Base-by-base conservation (phyloP, 2,113 vertebrate species). In the Gila orcuttii region DNA sequence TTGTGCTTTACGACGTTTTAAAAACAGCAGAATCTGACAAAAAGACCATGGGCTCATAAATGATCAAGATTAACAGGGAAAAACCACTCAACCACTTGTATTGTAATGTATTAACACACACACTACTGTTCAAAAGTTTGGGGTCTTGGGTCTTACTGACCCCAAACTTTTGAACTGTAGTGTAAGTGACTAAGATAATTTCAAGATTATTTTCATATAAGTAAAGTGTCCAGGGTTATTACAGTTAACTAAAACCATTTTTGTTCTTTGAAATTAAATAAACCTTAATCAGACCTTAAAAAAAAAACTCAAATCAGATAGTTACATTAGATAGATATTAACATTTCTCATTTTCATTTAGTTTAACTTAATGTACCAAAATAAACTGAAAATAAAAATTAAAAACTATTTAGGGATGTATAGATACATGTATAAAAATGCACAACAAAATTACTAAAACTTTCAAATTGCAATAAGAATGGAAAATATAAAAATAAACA, bases 21-120 rank as follows among this genome's bases (percentile, higher is more conserved):
- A 90, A 88, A 98, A 98, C 73, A 87, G 93, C 88, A 96, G 93
- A 23, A 93, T 94, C 98, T 99, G 80, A 71, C 17, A 28, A 66
- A 80, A 81, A 55, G 52, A 50, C 10, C 68, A 84, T 80, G 31
- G 2, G 28, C 36, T 57, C 8, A 45, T 36, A 74, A 13, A 25
- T 36, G 55, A 19, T 47, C 31, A 25, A 25, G 12, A 50, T n/a
- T 28, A 47, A 17, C 11, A 28, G n/a, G 60, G 60, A 28, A 60
- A 28, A 62, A 21, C 19, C 19, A 55, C 52, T 23, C 36, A 39
- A 71, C 33, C 33, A 23, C 7, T 73, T n/a, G n/a, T n/a, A n/a
- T n/a, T n/a, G n/a, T 42, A n/a, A 13, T 12, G 21, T 42, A 42
- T 71, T 73, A 42, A 57, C 23, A 57, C 19, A 21, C 6, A 55